phyloP scores from a whole-genome alignment of 2,113 vertebrate genomes.

The Nothoprocta pentlandii region DNA sequence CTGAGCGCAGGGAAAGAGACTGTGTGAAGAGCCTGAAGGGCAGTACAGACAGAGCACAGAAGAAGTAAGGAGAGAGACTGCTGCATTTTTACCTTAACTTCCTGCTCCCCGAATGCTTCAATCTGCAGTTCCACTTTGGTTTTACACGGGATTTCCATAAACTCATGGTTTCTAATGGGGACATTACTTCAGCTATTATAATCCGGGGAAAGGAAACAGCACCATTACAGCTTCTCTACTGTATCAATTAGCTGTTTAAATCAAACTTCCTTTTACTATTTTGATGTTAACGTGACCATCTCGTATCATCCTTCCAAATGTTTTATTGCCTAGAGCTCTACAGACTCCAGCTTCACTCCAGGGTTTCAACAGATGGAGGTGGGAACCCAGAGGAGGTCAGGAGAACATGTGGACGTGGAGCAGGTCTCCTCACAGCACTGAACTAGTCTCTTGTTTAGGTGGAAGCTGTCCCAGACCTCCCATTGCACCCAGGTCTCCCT shows the following conservation, averaged over 20 bases:
- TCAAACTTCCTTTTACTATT: not conserved
- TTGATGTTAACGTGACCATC: not conserved
- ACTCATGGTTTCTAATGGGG: not conserved
- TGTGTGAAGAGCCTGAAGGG: not conserved
- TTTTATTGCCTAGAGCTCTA: not conserved
- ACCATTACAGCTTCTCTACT: not conserved
- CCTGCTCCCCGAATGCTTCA: not conserved
- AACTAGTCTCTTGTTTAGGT: no score
- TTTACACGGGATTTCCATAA: not conserved
- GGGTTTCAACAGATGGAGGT: not conserved
- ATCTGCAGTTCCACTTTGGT: not conserved
- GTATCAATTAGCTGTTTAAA: not conserved
- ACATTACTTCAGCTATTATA: not conserved
- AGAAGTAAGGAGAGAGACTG: not conserved
- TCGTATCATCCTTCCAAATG: not conserved
- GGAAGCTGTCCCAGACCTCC: not conserved
- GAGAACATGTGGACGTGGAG: not conserved
- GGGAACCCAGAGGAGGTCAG: not conserved
- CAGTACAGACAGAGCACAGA: not conserved
- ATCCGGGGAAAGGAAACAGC: not conserved
- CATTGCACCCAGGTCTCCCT: not conserved
- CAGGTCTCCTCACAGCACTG: not conserved
- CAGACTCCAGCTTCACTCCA: accelerated
- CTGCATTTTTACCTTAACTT: not conserved
- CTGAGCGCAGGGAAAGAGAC: not conserved